phyloP scores from a whole-genome alignment of 2,888 invertebrate genomes.

The Drosophila neoperkinsi region DNA sequence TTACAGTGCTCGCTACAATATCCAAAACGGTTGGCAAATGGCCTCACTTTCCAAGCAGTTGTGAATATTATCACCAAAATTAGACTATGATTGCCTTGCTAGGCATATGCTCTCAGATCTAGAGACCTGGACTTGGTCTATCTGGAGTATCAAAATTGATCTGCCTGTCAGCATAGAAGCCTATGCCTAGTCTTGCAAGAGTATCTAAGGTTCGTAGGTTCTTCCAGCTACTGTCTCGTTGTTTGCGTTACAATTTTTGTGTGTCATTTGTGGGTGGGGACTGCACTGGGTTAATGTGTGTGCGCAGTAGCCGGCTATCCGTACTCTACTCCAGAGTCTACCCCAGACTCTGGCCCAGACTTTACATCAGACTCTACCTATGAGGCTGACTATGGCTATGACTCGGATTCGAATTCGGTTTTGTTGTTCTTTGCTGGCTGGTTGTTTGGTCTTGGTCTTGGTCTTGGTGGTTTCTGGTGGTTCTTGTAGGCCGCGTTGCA shows the following conservation, averaged over 20 bases:
- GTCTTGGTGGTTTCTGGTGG: conserved; percentile 15
- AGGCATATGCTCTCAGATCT: neutral
- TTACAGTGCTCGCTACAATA: neutral
- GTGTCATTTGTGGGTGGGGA: conserved; percentile 71
- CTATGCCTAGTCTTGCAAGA: conserved; percentile 8
- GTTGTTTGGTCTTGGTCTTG: conserved; percentile 20
- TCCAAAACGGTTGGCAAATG: neutral
- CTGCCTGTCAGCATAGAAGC: neutral
- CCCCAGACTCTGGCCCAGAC: conserved; percentile 6
- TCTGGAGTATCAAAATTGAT: neutral
- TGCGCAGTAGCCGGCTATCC: conserved; percentile 46
- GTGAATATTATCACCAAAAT: neutral
- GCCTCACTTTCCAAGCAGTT: neutral
- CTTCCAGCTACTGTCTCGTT: conserved; percentile 2
- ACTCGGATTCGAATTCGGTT: conserved; percentile 10
- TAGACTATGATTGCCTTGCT: neutral
- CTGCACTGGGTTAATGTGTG: conserved; percentile 63
- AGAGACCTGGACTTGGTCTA: neutral
- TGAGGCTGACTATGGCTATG: conserved; percentile 8
- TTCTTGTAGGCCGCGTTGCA: conserved; percentile 30
- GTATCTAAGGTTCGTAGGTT: conserved; percentile 34
- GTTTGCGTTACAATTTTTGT: conserved; percentile 78
- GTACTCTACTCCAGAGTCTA: conserved; percentile 10
- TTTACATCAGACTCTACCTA: conserved; percentile 16
- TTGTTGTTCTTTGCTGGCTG: conserved; percentile 27